These are phyloP conservation scores for Orthosia cruda DNA, from an alignment of 2,888 invertebrate genomes.

Conservation along the genomic window DNA sequence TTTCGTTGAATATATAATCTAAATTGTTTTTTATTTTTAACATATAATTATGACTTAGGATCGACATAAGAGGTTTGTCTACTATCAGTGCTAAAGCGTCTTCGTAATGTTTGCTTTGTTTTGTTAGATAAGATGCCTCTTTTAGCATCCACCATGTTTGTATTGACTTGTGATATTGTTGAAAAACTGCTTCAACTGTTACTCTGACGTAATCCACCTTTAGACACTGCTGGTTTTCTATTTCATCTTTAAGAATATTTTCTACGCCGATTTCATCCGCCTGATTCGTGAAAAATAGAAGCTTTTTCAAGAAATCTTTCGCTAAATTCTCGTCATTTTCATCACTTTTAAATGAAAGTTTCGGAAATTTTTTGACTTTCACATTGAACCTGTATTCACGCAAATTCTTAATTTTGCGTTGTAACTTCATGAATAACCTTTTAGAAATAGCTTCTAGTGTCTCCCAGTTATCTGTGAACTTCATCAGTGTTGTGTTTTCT, in stretches of 20 bases:
- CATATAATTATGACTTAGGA: constrained; percentile 12
- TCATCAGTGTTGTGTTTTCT: constrained; percentile 27
- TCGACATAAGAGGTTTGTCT: constrained; percentile 30
- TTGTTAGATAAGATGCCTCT: constrained; percentile 39
- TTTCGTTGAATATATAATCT: constrained; percentile 20
- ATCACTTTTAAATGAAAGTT: constrained; percentile 6
- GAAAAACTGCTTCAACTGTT: constrained; percentile 45
- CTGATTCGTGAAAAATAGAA: constrained; percentile 50
- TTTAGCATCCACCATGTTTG: constrained; percentile 61
- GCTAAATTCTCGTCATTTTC: constrained; percentile 30
- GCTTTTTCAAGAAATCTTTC: constrained; percentile 38
- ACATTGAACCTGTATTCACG: constrained; percentile 32
- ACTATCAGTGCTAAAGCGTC: constrained; percentile 37
- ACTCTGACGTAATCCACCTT: constrained; percentile 8
- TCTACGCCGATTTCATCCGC: constrained; percentile 37
- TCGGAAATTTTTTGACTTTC: constrained; percentile 36
- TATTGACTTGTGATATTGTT: constrained; percentile 50
- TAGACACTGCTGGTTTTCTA: constrained; percentile 9
- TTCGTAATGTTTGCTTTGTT: constrained; percentile 33
- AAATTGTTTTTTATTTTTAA: constrained; percentile 27
- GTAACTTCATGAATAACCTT: constrained; percentile 27
- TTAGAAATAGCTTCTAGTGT: constrained; percentile 27
- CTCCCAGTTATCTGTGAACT: constrained; percentile 23
- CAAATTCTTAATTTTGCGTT: constrained; percentile 15
- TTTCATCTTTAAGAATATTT: constrained; percentile 40